Base-by-base conservation (phyloP, 2,113 vertebrate genomes). In the Psettodes erumei region DNA sequence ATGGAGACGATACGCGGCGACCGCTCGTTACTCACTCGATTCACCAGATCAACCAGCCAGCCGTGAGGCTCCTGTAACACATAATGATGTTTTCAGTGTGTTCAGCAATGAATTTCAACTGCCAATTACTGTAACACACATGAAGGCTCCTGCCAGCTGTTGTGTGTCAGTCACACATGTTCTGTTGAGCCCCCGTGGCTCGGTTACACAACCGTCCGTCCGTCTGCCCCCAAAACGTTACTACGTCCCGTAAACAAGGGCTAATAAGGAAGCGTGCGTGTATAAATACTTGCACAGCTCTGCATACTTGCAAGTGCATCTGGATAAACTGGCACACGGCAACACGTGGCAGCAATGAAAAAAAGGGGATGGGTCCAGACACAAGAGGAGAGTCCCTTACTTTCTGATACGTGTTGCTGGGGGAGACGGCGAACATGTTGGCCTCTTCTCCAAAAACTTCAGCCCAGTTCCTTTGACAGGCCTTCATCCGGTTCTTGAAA, bases 401-500 rank as follows among this genome's bases (percentile, higher is more conserved):
- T 96, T 99, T 99, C 80, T 99, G 98, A 82, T 98, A 96, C 53
- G 94, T 92, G 81, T 96, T 96, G 64, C 95, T 90, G 21, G 97
- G 96, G 1, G 98, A 99, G 61, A 98, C 89, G 1, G 97, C 98
- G 84, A 97, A 98, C 94, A 96, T 96, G 90, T 94, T 97, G 66
- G 88, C 83, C 56, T 98, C 97, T 16, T 99, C 98, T 78, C 98
- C 97, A 55, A 99, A 98, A 58, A 99, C 96, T 71, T 99, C 98
- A 6, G 95, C 95, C 98, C 98, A 99, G 91, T 97, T 99, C 89
- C 97, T 97, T 85, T 99, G 97, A 85, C 95, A 96, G 0, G 94
- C 91, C 92, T 99, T 99, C 97, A 99, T 98, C 79, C 98, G 95
- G 79, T 99, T 99, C 93, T 99, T 99, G 90, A 99, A 99, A 88